Evolutionary conservation across 1,140 invertebrate species (phyloP).

Genomic region (Aethina tumida): DNA sequence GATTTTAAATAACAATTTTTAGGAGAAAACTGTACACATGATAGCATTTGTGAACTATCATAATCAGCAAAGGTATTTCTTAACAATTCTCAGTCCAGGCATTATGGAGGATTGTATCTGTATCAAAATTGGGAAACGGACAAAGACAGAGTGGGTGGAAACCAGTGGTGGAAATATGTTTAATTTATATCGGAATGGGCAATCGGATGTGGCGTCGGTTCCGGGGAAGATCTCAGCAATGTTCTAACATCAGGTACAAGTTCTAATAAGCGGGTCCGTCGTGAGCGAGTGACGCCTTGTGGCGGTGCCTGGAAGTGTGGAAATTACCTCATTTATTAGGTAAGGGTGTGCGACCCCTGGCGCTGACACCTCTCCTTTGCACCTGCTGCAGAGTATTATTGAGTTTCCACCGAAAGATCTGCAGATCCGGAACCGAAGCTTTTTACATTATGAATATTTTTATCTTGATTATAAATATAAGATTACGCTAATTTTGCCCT

Average conservation of each 20-base stretch:
- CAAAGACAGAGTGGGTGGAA: conserved; percentile 2
- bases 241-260: conserved; percentile 35
- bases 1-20: too few relatives aligned
- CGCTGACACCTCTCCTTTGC: conserved; percentile 40
- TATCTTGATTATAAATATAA: too few relatives aligned
- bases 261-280: conserved; percentile 31
- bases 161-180: conserved; percentile 10
- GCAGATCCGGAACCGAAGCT: conserved; percentile 22
- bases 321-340: conserved; percentile 43
- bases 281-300: conserved; percentile 32
- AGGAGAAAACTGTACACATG: too few relatives aligned
- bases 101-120: conserved; percentile 6
- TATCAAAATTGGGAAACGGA: neutral
- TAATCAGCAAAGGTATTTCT: too few relatives aligned
- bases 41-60: too few relatives aligned
- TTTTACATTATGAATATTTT: too few relatives aligned
- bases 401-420: conserved; percentile 30
- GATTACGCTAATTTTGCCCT: too few relatives aligned
- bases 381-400: conserved; percentile 39
- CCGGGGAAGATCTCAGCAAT: conserved; percentile 16
- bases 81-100: too few relatives aligned
- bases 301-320: conserved; percentile 35
- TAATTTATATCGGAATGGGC: conserved; percentile 15
- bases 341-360: conserved; percentile 38
- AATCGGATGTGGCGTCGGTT: conserved; percentile 17